These are phyloP conservation scores for Pachyuromys duprasi DNA, from an alignment of 2,797 vertebrate genomes.

Conservation along the genomic window DNA sequence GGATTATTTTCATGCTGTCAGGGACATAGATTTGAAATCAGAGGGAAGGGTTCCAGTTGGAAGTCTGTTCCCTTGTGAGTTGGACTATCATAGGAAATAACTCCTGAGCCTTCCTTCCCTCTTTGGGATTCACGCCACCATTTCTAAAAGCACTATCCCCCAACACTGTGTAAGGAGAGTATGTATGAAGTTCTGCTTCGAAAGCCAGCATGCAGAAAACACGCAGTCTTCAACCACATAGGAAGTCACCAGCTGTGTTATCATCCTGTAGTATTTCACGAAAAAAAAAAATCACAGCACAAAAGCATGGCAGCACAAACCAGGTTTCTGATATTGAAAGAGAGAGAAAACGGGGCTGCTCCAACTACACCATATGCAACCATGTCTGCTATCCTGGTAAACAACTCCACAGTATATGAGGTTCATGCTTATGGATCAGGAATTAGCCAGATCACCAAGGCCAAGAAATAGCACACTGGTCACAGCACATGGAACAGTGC, in stretches of 20 bases:
- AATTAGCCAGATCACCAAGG: neutral
- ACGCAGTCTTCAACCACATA: neutral
- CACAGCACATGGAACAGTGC: neutral
- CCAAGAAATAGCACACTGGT: neutral
- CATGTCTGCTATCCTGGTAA: neutral
- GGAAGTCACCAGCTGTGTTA: neutral
- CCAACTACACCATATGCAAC: fast-evolving
- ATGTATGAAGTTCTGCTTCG: neutral
- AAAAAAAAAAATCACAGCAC: neutral
- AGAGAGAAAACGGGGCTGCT: neutral
- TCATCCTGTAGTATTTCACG: neutral
- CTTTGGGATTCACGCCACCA: neutral
- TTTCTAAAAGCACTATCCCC: neutral
- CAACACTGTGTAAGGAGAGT: neutral
- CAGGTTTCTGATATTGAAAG: neutral
- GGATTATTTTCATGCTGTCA: neutral
- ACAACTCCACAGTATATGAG: neutral
- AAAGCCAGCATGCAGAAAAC: neutral
- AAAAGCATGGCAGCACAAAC: neutral
- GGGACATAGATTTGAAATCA: neutral
- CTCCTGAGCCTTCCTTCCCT: neutral
- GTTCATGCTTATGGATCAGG: neutral
- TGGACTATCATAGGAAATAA: neutral
- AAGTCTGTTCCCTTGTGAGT: neutral
- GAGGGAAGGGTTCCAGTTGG: neutral